Evolutionary conservation across 2,888 invertebrate species (phyloP).

Genomic region (Cryptocheilus praepositus): DNA sequence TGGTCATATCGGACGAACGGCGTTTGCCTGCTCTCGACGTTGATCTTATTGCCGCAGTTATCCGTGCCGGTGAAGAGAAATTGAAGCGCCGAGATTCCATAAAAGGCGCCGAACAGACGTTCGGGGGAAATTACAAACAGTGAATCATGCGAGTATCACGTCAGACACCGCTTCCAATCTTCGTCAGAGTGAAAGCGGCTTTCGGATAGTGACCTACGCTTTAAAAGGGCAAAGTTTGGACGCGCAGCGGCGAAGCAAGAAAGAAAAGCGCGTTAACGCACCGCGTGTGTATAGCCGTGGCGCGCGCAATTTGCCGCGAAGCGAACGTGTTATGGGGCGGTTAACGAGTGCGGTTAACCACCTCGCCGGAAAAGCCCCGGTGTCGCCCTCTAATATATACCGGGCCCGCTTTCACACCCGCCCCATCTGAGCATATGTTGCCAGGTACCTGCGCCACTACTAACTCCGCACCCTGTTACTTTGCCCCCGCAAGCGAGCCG

Average conservation of each 20-base stretch:
- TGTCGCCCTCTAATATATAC: slow-evolving; percentile 71
- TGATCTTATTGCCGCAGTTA: slow-evolving; percentile 2
- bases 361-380: slow-evolving; percentile 70
- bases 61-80: background rate
- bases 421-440: slow-evolving; percentile 73
- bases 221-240: no score
- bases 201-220: no score
- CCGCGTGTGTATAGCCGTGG: slow-evolving; percentile 5
- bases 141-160: no score
- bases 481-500: background rate
- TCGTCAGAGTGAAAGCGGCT: no score
- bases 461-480: slow-evolving; percentile 9
- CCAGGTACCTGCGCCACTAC: slow-evolving; percentile 59
- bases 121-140: no score
- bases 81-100: background rate
- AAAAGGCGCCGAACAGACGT: background rate
- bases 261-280: no score
- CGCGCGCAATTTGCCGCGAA: slow-evolving; percentile 41
- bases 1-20: no score
- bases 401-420: slow-evolving; percentile 52
- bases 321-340: slow-evolving; percentile 71
- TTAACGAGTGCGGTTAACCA: slow-evolving; percentile 75
- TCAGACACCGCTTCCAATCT: no score
- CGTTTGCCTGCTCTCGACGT: no score
- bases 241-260: no score